Conservation (phyloP, 1,140 invertebrate species). For the Bombus ignitus region DNA sequence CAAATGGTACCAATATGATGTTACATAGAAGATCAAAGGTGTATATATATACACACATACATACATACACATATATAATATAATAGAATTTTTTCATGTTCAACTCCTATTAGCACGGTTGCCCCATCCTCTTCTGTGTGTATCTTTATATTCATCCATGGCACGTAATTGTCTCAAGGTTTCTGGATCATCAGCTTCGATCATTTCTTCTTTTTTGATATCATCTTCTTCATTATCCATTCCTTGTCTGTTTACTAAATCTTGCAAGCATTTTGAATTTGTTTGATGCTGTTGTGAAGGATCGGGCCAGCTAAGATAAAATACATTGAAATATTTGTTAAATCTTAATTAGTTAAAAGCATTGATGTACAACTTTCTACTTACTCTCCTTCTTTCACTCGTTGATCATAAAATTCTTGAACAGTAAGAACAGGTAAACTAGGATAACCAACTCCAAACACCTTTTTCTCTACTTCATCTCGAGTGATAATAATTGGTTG, state of each 20-base stretch:
- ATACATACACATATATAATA: neutral
- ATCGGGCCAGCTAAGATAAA: constrained; percentile 75
- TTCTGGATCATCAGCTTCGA: constrained; percentile 91
- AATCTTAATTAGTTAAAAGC: too few species aligned
- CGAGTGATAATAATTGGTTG: constrained; percentile 96
- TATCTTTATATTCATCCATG: constrained; percentile 97
- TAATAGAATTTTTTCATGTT: constrained; percentile 49
- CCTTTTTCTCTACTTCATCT: constrained; percentile 94
- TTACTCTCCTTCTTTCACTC: constrained; percentile 91
- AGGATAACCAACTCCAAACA: constrained; percentile 97
- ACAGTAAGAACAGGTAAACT: constrained; percentile 95
- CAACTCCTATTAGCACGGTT: constrained; percentile 94
- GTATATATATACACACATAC: neutral
- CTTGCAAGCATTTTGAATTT: constrained; percentile 68
- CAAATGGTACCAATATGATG: neutral
- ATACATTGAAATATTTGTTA: constrained; percentile 12
- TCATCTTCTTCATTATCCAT: constrained; percentile 73
- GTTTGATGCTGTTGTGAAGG: constrained; percentile 66
- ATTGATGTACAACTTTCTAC: constrained; percentile 64
- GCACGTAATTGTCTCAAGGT: constrained; percentile 86
- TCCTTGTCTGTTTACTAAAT: constrained; percentile 54
- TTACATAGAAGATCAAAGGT: neutral
- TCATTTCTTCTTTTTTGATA: constrained; percentile 83
- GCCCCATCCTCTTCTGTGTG: constrained; percentile 93
- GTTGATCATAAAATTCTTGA: constrained; percentile 97